A percentile compares a stretch with the other conserved stretches of the same genome.
Conservation (phyloP, 2,113 vertebrate genomes). For the Menura novaehollandiae region DNA sequence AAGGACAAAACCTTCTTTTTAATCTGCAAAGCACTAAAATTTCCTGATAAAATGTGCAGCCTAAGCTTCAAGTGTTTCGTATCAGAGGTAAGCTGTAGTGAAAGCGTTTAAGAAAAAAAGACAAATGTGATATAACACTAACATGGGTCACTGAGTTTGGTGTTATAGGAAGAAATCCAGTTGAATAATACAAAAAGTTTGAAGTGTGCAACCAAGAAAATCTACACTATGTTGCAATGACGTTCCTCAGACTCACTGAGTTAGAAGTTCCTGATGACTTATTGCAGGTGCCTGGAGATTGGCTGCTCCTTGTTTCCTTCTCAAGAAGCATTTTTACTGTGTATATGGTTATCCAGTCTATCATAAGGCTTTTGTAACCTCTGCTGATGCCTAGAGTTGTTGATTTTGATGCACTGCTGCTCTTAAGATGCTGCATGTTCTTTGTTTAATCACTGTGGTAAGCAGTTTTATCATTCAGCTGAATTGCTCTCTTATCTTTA, state of each 20-base stretch:
- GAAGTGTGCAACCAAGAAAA: background rate
- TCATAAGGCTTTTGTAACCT: background rate
- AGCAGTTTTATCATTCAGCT: slow-evolving; percentile 9
- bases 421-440: background rate
- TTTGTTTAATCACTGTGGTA: slow-evolving; percentile 19
- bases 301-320: background rate
- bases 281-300: background rate
- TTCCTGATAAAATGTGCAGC: background rate
- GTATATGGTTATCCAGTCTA: background rate
- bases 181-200: background rate
- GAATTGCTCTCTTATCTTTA: background rate
- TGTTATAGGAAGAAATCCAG: background rate
- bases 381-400: background rate
- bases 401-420: background rate
- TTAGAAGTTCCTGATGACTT: background rate
- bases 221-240: background rate
- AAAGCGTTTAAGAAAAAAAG: background rate
- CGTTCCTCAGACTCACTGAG: fast-evolving
- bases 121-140: background rate
- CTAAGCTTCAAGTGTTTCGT: background rate
- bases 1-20: background rate
- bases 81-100: background rate
- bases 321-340: background rate
- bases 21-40: background rate
- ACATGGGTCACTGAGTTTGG: background rate